Conservation (phyloP, 2,888 invertebrate genomes). For the Perithous albicinctus region DNA sequence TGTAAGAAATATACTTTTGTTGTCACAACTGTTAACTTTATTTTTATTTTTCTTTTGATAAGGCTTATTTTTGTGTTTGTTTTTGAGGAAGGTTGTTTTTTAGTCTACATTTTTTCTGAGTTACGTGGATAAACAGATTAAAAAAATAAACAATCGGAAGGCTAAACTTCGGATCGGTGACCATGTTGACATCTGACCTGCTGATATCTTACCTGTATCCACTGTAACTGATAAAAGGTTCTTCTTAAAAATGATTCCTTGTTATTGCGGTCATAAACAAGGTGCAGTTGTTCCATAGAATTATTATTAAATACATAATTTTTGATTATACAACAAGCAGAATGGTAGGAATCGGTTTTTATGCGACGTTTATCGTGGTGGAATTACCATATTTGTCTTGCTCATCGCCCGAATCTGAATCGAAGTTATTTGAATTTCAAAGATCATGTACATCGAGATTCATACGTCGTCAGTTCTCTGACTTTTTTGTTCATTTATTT, state of each 20-base stretch:
- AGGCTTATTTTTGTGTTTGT: too few species aligned
- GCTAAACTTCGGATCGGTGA: too few species aligned
- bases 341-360: constrained; percentile 23
- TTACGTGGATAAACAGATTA: neutral
- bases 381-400: constrained; percentile 10
- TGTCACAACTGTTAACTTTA: too few species aligned
- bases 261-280: constrained; percentile 22
- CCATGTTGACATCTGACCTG: too few species aligned
- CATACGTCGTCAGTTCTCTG: neutral
- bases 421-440: constrained; percentile 11
- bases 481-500: neutral
- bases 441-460: constrained; percentile 17
- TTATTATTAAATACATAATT: constrained; percentile 60
- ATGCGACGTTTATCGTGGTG: constrained; percentile 1
- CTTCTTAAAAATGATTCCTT: neutral
- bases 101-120: too few species aligned
- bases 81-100: too few species aligned
- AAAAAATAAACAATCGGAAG: too few species aligned
- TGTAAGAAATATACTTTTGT: too few species aligned
- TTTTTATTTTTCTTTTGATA: too few species aligned
- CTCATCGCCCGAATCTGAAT: neutral
- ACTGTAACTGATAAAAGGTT: neutral
- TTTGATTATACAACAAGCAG: constrained; percentile 55
- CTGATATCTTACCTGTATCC: neutral
- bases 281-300: constrained; percentile 33